Evolutionary conservation across 2,888 invertebrate genomes (phyloP), one percentile per base, ranked within the genome.

Genomic region (Perithous albicinctus): DNA sequence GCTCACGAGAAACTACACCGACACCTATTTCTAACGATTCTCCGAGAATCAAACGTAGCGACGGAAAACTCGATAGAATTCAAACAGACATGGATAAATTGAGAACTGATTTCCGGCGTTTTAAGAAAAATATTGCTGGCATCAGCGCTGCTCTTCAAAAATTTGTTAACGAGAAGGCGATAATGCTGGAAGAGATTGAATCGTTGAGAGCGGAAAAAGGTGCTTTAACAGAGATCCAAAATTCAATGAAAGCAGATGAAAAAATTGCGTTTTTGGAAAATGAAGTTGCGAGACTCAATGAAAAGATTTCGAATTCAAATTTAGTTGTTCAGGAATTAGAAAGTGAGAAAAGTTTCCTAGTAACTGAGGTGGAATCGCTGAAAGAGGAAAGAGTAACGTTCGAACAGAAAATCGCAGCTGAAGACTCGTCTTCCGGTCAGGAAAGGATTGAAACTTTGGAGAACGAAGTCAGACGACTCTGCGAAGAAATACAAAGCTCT

Each of bases 11-110:
- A 26, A 61, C 61, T 1, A 82, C 82, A 8, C 61, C 83, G 6
- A 46, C 80, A 0, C 51, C 56, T 3, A 29, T 32, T n/a, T 43
- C 54, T 6, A 54, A 2, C 15, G 77, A 74, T 3, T 81, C 85
- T 2, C 70, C 85, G 56, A 69, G 76, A 63, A 12, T 41, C 2
- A 64, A 54, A 48, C 85, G 80, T 10, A 84, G 75, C 38, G 85
- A 76, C 38, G 64, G 26, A 5, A 88, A 86, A 80, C 78, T 88
- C 63, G 83, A 88, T 0, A 83, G 85, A 35, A 83, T 91, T n/a
- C 76, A 87, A 41, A 85, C 79, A 15, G 80, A 86, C 1, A 78
- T 91, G 2, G 86, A 88, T 4, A 69, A 78, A 2, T 59, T 90
- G n/a, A 87, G 80, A 8, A 56, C 51, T 3, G 90, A 90, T 32